Evolutionary conservation across 1,140 invertebrate species (phyloP).

Genomic region (Neotoxoptera formosana): DNA sequence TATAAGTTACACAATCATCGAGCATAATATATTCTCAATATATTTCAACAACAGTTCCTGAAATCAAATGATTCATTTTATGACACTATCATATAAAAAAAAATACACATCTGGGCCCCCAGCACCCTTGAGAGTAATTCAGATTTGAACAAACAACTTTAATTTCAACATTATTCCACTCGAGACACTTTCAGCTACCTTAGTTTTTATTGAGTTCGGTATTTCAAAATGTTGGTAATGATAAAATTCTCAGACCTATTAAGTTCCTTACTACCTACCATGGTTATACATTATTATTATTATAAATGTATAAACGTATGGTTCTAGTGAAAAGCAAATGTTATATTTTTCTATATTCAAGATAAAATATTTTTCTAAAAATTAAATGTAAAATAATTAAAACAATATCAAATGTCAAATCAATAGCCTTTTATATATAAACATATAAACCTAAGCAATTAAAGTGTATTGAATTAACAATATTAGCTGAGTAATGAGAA

Average conservation of each 20-base stretch:
- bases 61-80: conserved; percentile 20
- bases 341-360: neutral
- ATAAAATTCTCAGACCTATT: neutral
- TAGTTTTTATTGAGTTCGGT: neutral
- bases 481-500: neutral
- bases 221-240: neutral
- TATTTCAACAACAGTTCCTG: neutral
- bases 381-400: neutral
- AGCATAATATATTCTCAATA: neutral
- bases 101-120: neutral
- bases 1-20: neutral
- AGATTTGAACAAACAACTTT: conserved; percentile 38
- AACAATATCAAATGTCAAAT: neutral
- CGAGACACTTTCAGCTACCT: neutral
- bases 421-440: neutral
- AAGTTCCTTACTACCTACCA: neutral
- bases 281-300: neutral
- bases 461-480: neutral
- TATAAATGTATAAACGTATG: neutral
- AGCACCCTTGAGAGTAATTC: conserved; percentile 23
- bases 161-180: conserved; percentile 27
- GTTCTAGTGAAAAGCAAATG: neutral
- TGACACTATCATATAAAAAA: conserved; percentile 13
- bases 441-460: neutral
- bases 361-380: neutral